Evolutionary conservation across 2,888 invertebrate genomes (phyloP).

Genomic region (Ophioninae sp.): DNA sequence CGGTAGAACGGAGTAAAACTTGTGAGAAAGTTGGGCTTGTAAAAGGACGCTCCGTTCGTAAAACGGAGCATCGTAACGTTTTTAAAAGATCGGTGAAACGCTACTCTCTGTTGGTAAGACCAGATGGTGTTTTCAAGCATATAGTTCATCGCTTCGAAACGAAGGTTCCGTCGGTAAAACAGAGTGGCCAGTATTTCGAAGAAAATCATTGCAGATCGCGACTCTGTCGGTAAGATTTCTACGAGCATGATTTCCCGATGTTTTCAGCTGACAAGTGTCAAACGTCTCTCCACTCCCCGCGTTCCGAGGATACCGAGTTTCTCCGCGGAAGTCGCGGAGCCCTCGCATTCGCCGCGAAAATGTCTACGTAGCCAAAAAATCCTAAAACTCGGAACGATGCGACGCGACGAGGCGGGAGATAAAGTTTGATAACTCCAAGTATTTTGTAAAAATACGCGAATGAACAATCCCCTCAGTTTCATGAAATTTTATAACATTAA

Average conservation of each 20-base stretch:
- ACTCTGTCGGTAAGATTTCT: neutral
- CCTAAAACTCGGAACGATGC: neutral
- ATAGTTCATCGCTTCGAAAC: too few species aligned
- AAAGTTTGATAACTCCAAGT: neutral
- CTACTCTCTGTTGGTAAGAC: too few species aligned
- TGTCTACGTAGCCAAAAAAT: constrained; percentile 52
- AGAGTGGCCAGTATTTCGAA: too few species aligned
- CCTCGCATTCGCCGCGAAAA: constrained; percentile 47
- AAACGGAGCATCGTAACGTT: too few species aligned
- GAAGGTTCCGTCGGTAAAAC: too few species aligned
- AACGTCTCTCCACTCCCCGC: constrained; percentile 31
- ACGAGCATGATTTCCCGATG: constrained; percentile 8
- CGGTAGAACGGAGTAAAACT: too few species aligned
- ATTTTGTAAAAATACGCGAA: constrained; percentile 6
- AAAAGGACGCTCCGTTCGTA: too few species aligned
- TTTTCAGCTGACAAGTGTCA: constrained; percentile 60
- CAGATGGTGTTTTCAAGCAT: too few species aligned
- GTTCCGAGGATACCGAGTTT: constrained; percentile 5
- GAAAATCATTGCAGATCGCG: neutral
- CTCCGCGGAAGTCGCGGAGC: neutral
- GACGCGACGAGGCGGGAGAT: neutral
- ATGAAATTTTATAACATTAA: constrained; percentile 30
- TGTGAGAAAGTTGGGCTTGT: too few species aligned
- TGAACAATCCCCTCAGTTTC: neutral
- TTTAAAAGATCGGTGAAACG: too few species aligned